Evolutionary conservation across 2,888 invertebrate species (phyloP).

Genomic region (Abscondita cerata): DNA sequence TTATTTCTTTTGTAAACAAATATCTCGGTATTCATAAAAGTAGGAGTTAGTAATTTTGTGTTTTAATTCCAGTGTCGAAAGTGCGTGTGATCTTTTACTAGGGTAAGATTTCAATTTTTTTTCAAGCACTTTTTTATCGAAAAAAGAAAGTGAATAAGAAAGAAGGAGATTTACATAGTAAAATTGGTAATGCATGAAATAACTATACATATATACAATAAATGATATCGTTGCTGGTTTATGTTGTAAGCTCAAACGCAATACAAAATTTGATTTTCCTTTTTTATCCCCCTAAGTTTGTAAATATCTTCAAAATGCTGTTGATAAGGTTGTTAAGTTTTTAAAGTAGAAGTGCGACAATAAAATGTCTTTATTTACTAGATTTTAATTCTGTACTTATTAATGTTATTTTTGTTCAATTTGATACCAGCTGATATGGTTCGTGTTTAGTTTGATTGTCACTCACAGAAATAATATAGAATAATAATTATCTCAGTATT

Average conservation of each 20-base stretch:
- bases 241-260: background rate
- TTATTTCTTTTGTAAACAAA: background rate
- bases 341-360: no score
- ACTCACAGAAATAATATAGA: no score
- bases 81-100: background rate
- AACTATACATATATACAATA: no score
- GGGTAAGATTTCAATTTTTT: background rate
- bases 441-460: no score
- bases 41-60: background rate
- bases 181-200: background rate
- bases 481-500: no score
- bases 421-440: no score
- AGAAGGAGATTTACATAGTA: background rate
- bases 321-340: no score
- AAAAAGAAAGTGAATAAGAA: background rate
- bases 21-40: background rate
- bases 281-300: no score
- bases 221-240: background rate
- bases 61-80: background rate
- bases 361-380: no score
- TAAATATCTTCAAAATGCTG: no score
- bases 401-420: no score
- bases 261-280: slow-evolving; percentile 4
- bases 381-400: no score
- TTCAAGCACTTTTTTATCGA: background rate